phyloP scores from a whole-genome alignment of 2,113 vertebrate species.

The Syngnathus floridae region DNA sequence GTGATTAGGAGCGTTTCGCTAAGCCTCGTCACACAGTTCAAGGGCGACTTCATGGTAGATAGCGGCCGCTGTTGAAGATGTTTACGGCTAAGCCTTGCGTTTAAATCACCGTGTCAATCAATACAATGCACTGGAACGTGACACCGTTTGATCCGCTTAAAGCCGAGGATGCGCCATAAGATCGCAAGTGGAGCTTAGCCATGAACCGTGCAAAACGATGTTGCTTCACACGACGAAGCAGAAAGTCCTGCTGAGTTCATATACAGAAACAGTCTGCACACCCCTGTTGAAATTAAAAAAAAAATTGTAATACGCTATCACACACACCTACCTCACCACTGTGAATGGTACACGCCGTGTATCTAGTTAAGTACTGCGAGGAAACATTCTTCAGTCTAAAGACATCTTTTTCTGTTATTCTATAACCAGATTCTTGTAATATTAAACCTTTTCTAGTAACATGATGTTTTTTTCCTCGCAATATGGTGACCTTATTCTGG shows the following conservation, averaged over 20 bases:
- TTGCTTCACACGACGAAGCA: neutral
- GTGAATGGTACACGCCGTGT: neutral
- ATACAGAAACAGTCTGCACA: neutral
- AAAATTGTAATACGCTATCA: neutral
- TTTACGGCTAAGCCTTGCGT: constrained; percentile 1
- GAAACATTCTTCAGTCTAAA: neutral
- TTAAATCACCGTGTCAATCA: constrained; percentile 4
- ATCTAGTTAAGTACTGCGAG: neutral
- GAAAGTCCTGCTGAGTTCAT: neutral
- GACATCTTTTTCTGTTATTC: neutral
- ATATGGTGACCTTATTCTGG: neutral
- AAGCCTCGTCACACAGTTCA: constrained; percentile 18
- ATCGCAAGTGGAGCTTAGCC: neutral
- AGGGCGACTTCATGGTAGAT: constrained; percentile 11
- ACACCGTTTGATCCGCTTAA: neutral
- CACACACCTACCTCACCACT: neutral
- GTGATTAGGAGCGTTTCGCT: constrained; percentile 31
- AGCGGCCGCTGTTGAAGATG: constrained; percentile 17
- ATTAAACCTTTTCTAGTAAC: neutral
- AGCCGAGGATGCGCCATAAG: neutral
- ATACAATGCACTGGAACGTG: constrained; percentile 1
- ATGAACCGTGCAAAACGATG: neutral
- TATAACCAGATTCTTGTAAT: neutral
- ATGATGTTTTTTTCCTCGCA: neutral
- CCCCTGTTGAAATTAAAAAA: neutral